phyloP scores from a whole-genome alignment of 2,113 vertebrate species.

The Amblyornis subalaris region DNA sequence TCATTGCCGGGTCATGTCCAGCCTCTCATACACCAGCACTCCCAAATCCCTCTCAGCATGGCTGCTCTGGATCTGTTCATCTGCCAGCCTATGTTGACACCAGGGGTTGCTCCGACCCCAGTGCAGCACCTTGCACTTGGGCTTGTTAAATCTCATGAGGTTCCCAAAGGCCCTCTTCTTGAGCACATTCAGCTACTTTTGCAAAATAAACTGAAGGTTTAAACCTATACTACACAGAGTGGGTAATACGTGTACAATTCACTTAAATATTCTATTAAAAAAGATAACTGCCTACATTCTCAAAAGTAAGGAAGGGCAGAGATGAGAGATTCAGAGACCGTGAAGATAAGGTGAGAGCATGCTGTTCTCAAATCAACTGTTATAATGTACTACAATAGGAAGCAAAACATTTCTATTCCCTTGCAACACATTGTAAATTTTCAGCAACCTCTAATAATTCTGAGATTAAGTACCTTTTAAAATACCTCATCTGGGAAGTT shows the following conservation, averaged over 20 bases:
- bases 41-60: neutral
- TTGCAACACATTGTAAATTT: neutral
- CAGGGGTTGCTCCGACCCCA: accelerated
- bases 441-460: neutral
- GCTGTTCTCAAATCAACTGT: neutral
- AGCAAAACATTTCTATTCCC: neutral
- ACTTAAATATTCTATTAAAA: neutral
- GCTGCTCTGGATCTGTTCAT: neutral
- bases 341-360: neutral
- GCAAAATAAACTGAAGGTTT: neutral
- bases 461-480: neutral
- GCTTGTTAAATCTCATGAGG: neutral
- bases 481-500: neutral
- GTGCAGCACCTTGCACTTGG: neutral
- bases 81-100: accelerated
- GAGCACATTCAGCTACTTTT: neutral
- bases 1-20: neutral
- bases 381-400: neutral
- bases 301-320: neutral
- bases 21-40: neutral
- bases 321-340: neutral
- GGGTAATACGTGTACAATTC: neutral
- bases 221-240: neutral
- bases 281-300: neutral
- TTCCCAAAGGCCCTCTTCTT: neutral